Evolutionary conservation across 1,140 invertebrate genomes (phyloP), one percentile per base, ranked within the genome.

Genomic region (Ostrea denselamellosa): DNA sequence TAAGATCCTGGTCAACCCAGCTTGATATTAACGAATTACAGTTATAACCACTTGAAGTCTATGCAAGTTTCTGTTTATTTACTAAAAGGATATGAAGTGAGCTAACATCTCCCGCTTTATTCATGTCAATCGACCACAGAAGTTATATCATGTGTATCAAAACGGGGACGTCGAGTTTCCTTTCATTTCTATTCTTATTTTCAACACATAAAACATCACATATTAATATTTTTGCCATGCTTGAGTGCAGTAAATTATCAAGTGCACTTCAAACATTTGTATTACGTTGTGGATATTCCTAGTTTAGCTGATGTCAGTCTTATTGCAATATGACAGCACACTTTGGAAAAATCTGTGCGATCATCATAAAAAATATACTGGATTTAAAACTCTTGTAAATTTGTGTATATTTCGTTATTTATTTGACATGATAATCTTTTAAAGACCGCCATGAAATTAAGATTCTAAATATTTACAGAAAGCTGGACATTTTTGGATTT

Each of bases 21-120:
- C 53, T 85, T 56, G 83, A 85, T 83, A 83, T 83, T 83, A 83
- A 83, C 52, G 44, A 83, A 53, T 83, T 52, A 52, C 34, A 8
- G 82, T 53, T 52, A 83, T 83, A 83, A 83, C 19, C 52, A 83
- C 82, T 83, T 83, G 82, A 83, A 83, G 28, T 25, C 68, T 28
- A 77, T 77, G 68, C 68, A 77, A 77, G 68, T 77, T 77, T 77
- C 12, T 28, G 68, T 77, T 77, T 77, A 77, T 77, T 77, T 77
- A 34, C 68, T 77, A 10, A 28, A 28, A 25, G 28, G 68, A 77
- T 77, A 28, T 25, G 28, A 77, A 28, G 68, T 28, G 68, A 77
- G 68, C 28, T 22, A 25, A 28, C 68, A 77, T 25, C 68, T 25
- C 68, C 68, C 68, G 25, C 9, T 77, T 34, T 17, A 22, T 34